A percentile compares a stretch with the other conserved stretches of the same genome.
phyloP scores from a whole-genome alignment of 2,797 vertebrate genomes.

The Phrynocephalus vlangalii region DNA sequence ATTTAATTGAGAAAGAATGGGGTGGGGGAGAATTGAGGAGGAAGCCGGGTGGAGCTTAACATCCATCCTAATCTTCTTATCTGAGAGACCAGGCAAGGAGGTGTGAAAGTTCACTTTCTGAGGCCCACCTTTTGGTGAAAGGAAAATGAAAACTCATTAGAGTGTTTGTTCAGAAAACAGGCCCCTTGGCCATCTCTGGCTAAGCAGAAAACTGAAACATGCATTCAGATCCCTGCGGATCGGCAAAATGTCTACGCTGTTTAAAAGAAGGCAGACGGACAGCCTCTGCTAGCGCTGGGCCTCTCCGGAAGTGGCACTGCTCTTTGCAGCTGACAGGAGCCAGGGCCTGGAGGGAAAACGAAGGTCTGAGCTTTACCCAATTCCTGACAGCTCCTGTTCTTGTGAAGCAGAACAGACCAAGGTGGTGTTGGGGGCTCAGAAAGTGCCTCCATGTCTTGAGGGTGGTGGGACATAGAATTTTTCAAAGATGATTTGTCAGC shows the following conservation, averaged over 20 bases:
- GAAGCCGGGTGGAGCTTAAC: background rate
- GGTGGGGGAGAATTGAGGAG: background rate
- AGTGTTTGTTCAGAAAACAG: conserved; percentile 47
- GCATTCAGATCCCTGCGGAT: conserved; percentile 20
- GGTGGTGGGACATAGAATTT: background rate
- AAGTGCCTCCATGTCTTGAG: background rate
- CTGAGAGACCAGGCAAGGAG: background rate
- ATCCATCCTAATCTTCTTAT: conserved; percentile 21
- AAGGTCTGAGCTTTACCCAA: background rate
- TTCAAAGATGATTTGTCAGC: conserved; percentile 12
- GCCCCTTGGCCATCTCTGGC: background rate
- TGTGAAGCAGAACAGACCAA: conserved; percentile 21
- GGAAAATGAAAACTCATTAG: conserved; percentile 34
- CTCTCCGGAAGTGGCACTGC: background rate
- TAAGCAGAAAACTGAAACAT: background rate
- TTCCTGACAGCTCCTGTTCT: conserved; percentile 21
- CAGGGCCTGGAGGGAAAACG: conserved; percentile 8
- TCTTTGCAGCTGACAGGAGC: conserved; percentile 32
- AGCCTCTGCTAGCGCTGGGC: background rate
- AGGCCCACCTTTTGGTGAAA: background rate
- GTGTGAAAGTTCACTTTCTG: background rate
- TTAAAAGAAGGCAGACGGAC: conserved; percentile 40
- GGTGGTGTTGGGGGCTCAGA: background rate
- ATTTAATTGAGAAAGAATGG: background rate
- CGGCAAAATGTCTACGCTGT: conserved; percentile 7